A percentile compares a stretch with the other conserved stretches of the same genome.
These are phyloP conservation scores for Pelecanoides urinatrix DNA, from an alignment of 2,113 vertebrate species.

Conservation along the genomic window DNA sequence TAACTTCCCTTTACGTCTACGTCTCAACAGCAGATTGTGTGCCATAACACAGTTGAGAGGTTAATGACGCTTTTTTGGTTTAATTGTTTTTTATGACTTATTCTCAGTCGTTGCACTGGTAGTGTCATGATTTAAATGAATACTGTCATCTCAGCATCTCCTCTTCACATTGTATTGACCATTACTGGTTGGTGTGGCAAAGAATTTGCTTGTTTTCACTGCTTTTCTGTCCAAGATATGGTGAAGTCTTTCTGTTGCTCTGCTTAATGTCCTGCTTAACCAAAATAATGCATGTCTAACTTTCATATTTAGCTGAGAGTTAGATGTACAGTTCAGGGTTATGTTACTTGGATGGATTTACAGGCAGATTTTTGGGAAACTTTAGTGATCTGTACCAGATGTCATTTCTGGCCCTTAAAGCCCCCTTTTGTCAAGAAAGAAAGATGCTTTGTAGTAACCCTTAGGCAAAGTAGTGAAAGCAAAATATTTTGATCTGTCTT, in stretches of 20 bases:
- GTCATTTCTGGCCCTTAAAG: neutral
- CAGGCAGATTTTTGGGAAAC: constrained; percentile 10
- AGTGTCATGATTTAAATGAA: neutral
- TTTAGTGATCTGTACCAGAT: constrained; percentile 20
- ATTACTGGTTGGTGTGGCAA: neutral
- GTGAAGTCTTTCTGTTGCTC: neutral
- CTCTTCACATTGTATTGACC: neutral
- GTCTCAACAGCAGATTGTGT: neutral
- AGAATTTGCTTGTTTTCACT: neutral
- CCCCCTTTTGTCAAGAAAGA: neutral
- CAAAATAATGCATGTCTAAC: neutral
- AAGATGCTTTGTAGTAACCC: neutral
- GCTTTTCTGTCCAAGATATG: neutral
- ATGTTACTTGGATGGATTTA: neutral
- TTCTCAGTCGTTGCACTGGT: neutral
- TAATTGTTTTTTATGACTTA: neutral
- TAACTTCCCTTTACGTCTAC: neutral
- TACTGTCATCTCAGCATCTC: neutral
- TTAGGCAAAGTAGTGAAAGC: neutral
- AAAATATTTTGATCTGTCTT: constrained; percentile 28
- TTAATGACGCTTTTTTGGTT: neutral
- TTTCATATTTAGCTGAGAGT: neutral
- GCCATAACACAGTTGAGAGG: neutral
- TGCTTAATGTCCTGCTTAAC: neutral
- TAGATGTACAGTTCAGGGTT: neutral